phyloP scores from a whole-genome alignment of 2,888 invertebrate species.

The Drosophila putrida region DNA sequence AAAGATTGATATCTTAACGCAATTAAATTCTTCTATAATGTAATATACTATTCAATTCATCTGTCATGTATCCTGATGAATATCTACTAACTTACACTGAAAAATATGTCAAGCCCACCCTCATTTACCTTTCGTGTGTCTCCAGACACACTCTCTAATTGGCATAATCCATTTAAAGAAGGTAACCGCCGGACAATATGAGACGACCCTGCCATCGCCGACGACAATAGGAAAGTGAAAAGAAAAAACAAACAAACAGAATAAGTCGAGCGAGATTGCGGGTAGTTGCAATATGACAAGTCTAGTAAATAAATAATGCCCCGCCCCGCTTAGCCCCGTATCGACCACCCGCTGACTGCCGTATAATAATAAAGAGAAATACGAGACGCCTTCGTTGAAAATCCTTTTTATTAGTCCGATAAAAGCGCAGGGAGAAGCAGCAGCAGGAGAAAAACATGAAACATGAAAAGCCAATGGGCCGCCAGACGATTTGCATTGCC shows the following conservation, averaged over 20 bases:
- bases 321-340: conserved; percentile 26
- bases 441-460: background rate
- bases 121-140: background rate
- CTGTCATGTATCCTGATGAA: background rate
- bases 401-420: conserved; percentile 79
- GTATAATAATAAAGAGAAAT: conserved; percentile 73
- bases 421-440: conserved; percentile 46
- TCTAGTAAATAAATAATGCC: conserved; percentile 66
- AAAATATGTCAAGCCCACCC: conserved; percentile 18
- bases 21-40: conserved; percentile 21
- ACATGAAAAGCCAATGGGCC: conserved; percentile 56
- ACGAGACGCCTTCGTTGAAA: conserved; percentile 71
- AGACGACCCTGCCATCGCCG: conserved; percentile 44
- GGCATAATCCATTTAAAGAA: conserved; percentile 85
- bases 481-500: conserved; percentile 72
- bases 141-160: conserved; percentile 80
- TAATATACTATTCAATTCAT: conserved; percentile 4
- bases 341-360: conserved; percentile 53
- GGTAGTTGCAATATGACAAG: conserved; percentile 71
- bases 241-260: conserved; percentile 48
- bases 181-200: conserved; percentile 68
- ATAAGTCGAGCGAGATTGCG: conserved; percentile 48
- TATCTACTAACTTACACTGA: conserved; percentile 11
- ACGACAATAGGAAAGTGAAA: conserved; percentile 34
- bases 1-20: too few relatives aligned